Base-by-base conservation (phyloP, 2,113 vertebrate genomes). In the Lethenteron camtschaticum region DNA sequence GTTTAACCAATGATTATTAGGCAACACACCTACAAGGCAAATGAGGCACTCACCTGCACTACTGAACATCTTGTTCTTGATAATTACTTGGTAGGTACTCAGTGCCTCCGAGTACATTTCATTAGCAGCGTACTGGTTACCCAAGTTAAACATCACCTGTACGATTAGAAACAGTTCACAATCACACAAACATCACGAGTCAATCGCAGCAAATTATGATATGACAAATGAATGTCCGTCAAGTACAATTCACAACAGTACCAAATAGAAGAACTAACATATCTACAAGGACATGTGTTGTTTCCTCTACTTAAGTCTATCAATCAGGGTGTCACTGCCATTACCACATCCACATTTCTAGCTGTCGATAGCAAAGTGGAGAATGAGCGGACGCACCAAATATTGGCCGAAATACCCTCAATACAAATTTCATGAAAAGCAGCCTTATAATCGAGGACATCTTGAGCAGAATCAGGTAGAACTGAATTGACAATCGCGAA, bases 61-160 rank as follows among this genome's bases (percentile, higher is more conserved):
- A 76, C 72, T 89, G 77, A 96, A 95, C 87, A 90, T 89, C 77
- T 94, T 96, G 76, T 97, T 94, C 80, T 88, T 97, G 77, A 99
- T 88, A 72, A 95, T 92, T 73, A 95, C 85, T 79, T 95, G 87
- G 59, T 95, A 99, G 9, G 82, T 92, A 77, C 90, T 94, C 73
- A 99, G 77, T 1, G 92, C 92, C 77, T 99, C 92, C 58, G 87
- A 80, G 76, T 87, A 89, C 89, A 97, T 90, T 74, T 94, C 94
- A 78, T 95, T 99, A 75, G 85, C 89, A 59, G 78, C 87, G 72
- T 94, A 95, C 14, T 97, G 94, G 80, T 82, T 87, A 71, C 90
- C 91, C 75, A 97, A 82, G 75, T 96, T 99, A 72, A 97, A 89
- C 72, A 96, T 81, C 75, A 94, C 90, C 94, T 99, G 73, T 68